Base-by-base conservation (phyloP, 2,888 invertebrate species). In the Acrobasis repandana region DNA sequence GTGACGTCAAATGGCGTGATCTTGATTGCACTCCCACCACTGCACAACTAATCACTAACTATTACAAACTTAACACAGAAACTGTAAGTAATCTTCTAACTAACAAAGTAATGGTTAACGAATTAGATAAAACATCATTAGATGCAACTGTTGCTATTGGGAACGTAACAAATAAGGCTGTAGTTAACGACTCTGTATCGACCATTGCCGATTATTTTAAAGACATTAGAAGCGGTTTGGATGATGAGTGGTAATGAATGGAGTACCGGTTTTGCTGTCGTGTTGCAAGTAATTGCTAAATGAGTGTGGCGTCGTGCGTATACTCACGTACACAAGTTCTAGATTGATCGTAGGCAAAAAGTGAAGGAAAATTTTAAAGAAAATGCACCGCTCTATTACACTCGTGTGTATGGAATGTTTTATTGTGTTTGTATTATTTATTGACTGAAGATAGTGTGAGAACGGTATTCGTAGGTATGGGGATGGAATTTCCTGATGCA, bases 271-370 rank as follows among this genome's bases (percentile, higher is more conserved):
- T 50, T 38, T 20, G 51, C 9, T 15, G 38, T 59, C 38, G 65
- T 61, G 43, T 58, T 18, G 47, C 2, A 36, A 48, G 51, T 50
- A 51, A 50, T 52, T 18, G 9, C 52, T 50, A 43, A 14, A 50
- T 34, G 20, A 52, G 49, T 63, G 65, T 66, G 63, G 64, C 66
- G 64, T 66, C 83, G 82, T 85, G 85, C 77, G 66, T 38, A 56
- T 64, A 59, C 67, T 73, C 85, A 86, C 86, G 86, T 85, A 85
- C 70, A 71, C 85, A 74, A 54, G 80, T 70, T 80, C 83, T 80
- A 82, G 77, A 83, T 84, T 64, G 74, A 80, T 75, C 69, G 77
- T 75, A 74, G 69, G 65, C 58, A 76, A 82, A 81, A 83, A 82
- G 76, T 73, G 64, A 69, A 73, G 75, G 76, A 74, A 77, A 84